A percentile compares a stretch with the other conserved stretches of the same genome.
Evolutionary conservation across 2,797 vertebrate genomes (phyloP).

Genomic region (Acomys russatus): DNA sequence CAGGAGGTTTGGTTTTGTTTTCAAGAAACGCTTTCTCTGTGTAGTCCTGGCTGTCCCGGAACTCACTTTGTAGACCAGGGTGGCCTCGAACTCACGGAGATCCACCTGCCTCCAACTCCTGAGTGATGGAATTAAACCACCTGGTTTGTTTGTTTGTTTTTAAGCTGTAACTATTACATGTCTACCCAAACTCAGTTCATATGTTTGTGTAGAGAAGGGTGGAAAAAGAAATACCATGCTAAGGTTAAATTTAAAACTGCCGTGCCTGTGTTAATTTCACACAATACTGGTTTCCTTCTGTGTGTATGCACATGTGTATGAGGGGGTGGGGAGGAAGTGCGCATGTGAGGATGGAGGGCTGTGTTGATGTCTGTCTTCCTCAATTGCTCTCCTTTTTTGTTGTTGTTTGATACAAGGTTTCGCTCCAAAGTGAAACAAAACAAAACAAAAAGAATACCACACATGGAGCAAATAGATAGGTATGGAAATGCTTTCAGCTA

Average conservation of each 20-base stretch:
- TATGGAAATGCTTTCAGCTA: not conserved
- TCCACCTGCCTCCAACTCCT: too few relatives aligned
- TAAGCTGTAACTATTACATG: not conserved
- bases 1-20: not conserved
- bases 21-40: not conserved
- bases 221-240: not conserved
- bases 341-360: not conserved
- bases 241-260: conserved; percentile 22
- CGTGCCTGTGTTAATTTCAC: conserved; percentile 36
- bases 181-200: not conserved
- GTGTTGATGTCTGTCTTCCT: not conserved
- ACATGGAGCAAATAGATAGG: not conserved
- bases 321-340: not conserved
- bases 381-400: not conserved
- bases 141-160: not conserved
- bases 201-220: conserved; percentile 11
- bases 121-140: too few relatives aligned
- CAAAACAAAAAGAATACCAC: not conserved
- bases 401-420: not conserved
- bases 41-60: too few relatives aligned
- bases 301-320: not conserved
- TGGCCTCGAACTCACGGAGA: too few relatives aligned
- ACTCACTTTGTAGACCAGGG: too few relatives aligned
- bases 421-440: not conserved
- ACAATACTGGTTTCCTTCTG: not conserved